A percentile compares a stretch with the other conserved stretches of the same genome.
Conservation (phyloP, 2,888 invertebrate genomes). For the Silvanus unidentatus region DNA sequence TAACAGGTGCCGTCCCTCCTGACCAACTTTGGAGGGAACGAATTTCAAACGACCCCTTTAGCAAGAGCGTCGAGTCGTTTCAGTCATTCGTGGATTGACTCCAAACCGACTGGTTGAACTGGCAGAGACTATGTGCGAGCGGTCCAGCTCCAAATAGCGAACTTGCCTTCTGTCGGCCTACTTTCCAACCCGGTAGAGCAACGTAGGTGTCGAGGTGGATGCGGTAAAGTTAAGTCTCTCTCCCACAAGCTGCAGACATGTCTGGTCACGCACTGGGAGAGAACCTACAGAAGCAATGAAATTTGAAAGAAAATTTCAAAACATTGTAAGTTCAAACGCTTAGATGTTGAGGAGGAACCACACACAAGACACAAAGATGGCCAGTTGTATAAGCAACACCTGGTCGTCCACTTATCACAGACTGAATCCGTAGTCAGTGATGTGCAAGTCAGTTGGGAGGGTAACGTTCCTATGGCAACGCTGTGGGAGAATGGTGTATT, state of each 20-base stretch:
- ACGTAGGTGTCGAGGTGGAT: constrained; percentile 20
- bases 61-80: constrained; percentile 11
- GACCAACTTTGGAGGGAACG: constrained; percentile 7
- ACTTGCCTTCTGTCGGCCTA: constrained; percentile 22
- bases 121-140: constrained; percentile 25
- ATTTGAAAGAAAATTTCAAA: constrained; percentile 11
- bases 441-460: no score
- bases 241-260: constrained; percentile 18
- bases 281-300: constrained; percentile 20
- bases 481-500: no score
- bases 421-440: no score
- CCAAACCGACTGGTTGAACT: constrained; percentile 21
- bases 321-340: constrained; percentile 4
- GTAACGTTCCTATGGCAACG: no score
- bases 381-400: constrained; percentile 16
- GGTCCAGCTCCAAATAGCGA: constrained; percentile 21
- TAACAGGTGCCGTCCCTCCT: constrained; percentile 4
- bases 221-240: constrained; percentile 13
- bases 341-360: constrained; percentile 11
- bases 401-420: neutral
- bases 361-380: constrained; percentile 13
- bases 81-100: constrained; percentile 9
- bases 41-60: constrained; percentile 3
- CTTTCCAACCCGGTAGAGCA: constrained; percentile 20
- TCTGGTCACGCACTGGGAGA: neutral